A percentile compares a stretch with the other conserved stretches of the same genome.
These are phyloP conservation scores for Entomyzon cyanotis DNA, from an alignment of 2,113 vertebrate species.

Conservation along the genomic window DNA sequence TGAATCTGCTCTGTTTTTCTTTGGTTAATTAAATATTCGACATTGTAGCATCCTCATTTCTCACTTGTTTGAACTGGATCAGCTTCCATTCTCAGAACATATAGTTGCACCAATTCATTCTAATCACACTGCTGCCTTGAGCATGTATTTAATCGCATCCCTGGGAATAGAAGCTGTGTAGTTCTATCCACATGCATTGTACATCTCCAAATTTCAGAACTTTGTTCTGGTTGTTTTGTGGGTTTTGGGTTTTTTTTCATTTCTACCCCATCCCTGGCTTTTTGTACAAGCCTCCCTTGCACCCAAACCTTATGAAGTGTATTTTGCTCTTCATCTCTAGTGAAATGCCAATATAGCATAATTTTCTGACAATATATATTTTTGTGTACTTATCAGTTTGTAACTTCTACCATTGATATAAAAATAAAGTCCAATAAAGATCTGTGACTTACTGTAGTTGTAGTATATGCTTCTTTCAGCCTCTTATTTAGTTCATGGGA, in stretches of 20 bases:
- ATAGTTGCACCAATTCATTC: slow-evolving; percentile 17
- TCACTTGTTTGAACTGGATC: slow-evolving; percentile 65
- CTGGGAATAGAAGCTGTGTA: background rate
- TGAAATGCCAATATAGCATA: background rate
- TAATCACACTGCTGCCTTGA: slow-evolving; percentile 46
- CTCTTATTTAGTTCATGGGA: background rate
- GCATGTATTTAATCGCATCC: background rate
- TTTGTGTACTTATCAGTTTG: background rate
- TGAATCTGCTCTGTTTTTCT: slow-evolving; percentile 51
- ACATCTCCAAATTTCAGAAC: background rate
- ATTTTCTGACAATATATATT: background rate
- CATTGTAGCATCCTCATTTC: slow-evolving; percentile 53
- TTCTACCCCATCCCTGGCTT: background rate
- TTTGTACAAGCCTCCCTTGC: background rate
- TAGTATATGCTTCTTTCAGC: background rate
- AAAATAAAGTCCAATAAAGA: background rate
- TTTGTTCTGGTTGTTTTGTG: background rate
- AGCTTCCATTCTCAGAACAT: slow-evolving; percentile 39
- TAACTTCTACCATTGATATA: background rate
- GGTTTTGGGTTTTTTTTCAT: background rate
- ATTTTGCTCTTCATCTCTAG: background rate
- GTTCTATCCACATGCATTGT: background rate
- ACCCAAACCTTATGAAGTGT: background rate
- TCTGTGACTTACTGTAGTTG: background rate
- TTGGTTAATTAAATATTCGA: slow-evolving; percentile 54